phyloP scores from a whole-genome alignment of 2,888 invertebrate species.

The Elysia crispata region DNA sequence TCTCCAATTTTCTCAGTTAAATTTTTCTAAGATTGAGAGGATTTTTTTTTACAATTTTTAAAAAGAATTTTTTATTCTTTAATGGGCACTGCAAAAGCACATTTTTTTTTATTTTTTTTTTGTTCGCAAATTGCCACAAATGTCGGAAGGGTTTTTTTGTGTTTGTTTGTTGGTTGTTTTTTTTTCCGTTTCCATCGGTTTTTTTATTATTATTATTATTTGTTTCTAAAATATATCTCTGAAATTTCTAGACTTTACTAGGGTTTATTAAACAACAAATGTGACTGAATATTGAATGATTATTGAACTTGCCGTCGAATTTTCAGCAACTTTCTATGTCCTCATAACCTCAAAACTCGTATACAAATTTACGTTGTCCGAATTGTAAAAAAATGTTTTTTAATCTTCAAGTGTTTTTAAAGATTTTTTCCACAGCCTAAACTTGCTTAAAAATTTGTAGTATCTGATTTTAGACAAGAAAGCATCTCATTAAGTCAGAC shows the following conservation, averaged over 20 bases:
- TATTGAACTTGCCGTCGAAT: neutral
- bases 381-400: too few relatives aligned
- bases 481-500: too few relatives aligned
- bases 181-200: neutral
- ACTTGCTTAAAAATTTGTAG: too few relatives aligned
- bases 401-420: too few relatives aligned
- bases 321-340: neutral
- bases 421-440: too few relatives aligned
- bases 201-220: constrained; percentile 4
- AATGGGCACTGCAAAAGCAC: too few relatives aligned
- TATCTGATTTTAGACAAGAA: too few relatives aligned
- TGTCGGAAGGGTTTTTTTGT: too few relatives aligned
- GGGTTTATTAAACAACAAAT: neutral
- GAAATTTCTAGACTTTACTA: neutral
- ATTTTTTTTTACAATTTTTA: neutral
- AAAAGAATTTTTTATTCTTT: too few relatives aligned
- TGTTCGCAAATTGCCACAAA: too few relatives aligned
- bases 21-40: neutral
- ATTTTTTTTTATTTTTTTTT: too few relatives aligned
- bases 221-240: neutral
- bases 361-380: too few relatives aligned
- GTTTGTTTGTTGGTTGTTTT: neutral
- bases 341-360: neutral
- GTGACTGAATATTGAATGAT: neutral
- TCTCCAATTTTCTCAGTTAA: neutral